Percentiles rank a stretch among this genome's conserved stretches.
These are phyloP conservation scores for Trichonephila inaurata DNA, from an alignment of 1,140 invertebrate species.

Conservation along the genomic window DNA sequence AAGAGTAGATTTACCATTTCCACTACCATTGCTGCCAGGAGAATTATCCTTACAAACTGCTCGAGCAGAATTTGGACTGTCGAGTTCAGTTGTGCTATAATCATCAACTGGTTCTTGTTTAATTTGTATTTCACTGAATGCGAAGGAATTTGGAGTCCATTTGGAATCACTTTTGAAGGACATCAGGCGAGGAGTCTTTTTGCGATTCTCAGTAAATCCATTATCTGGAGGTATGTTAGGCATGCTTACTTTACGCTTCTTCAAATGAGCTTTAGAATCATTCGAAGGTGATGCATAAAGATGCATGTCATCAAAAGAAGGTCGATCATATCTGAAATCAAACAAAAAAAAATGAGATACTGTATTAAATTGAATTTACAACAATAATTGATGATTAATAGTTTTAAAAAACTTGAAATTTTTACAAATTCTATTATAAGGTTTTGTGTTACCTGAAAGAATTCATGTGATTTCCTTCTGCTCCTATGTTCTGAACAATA, in stretches of 20 bases:
- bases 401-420: too few species aligned
- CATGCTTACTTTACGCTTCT: slow-evolving; percentile 56
- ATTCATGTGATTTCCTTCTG: slow-evolving; percentile 13
- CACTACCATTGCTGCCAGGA: not conserved
- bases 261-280: slow-evolving; percentile 40
- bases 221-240: slow-evolving; percentile 41
- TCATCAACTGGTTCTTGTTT: slow-evolving; percentile 66
- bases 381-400: too few species aligned
- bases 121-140: slow-evolving; percentile 43
- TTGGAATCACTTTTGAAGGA: slow-evolving; percentile 65
- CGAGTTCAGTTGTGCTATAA: not conserved
- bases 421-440: too few species aligned
- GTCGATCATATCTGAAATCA: slow-evolving; percentile 58
- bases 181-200: slow-evolving; percentile 46
- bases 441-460: slow-evolving; percentile 26
- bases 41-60: slow-evolving; percentile 12
- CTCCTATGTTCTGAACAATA: slow-evolving; percentile 14
- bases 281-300: not conserved
- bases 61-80: not conserved
- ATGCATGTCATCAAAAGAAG: slow-evolving; percentile 71
- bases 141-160: slow-evolving; percentile 67
- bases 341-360: not conserved
- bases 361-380: too few species aligned
- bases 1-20: not conserved
- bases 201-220: not conserved